Conservation (phyloP, 2,888 invertebrate species). For the Zaprionus lineosus region DNA sequence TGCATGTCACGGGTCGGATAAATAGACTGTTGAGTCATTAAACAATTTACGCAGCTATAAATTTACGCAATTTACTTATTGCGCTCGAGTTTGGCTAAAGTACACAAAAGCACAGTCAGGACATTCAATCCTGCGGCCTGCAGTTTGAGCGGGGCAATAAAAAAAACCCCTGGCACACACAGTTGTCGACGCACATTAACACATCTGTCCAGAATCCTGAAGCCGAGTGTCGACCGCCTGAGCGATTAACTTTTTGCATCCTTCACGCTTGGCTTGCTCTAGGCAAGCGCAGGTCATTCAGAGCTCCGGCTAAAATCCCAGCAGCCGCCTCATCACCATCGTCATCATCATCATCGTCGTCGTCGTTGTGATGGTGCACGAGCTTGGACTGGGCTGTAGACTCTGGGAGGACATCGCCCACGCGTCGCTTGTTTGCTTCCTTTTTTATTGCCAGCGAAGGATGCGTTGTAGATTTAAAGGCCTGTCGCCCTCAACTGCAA, state of each 20-base stretch:
- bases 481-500: constrained; percentile 21
- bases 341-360: constrained; percentile 15
- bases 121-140: constrained; percentile 33
- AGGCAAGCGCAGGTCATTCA: not conserved
- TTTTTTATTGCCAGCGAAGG: constrained; percentile 53
- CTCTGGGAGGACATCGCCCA: constrained; percentile 38
- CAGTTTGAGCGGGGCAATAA: constrained; percentile 58
- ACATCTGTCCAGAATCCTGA: constrained; percentile 70
- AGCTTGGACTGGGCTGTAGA: not conserved
- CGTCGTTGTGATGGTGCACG: not conserved
- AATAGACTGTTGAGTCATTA: constrained; percentile 77
- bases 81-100: constrained; percentile 40
- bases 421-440: constrained; percentile 56
- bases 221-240: constrained; percentile 76
- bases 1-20: constrained; percentile 56
- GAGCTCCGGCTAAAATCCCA: constrained; percentile 10
- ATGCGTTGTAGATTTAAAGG: constrained; percentile 50
- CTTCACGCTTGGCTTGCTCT: constrained; percentile 62
- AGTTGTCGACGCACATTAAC: constrained; percentile 56
- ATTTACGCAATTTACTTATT: constrained; percentile 81
- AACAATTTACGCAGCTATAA: constrained; percentile 78
- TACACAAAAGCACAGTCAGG: constrained; percentile 18
- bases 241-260: constrained; percentile 79
- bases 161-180: constrained; percentile 66
- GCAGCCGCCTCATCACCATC: constrained; percentile 29